Percentiles rank a stretch among this genome's conserved stretches.
These are phyloP conservation scores for Ariopsis seemanni DNA, from an alignment of 2,113 vertebrate species.

Conservation along the genomic window DNA sequence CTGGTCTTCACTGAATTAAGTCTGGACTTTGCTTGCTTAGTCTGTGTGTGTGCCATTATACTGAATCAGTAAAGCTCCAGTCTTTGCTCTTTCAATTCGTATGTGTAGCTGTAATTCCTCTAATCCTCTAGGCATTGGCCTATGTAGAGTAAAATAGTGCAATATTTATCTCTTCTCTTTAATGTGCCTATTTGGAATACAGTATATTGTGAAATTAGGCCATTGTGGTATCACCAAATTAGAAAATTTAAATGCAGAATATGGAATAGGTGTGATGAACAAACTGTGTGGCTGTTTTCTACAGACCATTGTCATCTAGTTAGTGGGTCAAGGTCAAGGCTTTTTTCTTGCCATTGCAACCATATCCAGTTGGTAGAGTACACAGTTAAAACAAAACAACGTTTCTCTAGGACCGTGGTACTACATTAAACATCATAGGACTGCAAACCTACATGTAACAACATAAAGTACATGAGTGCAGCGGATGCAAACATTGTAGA, in stretches of 20 bases:
- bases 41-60: conserved; percentile 6
- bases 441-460: too few relatives aligned
- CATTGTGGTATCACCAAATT: not conserved
- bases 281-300: not conserved
- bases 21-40: not conserved
- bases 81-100: not conserved
- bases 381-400: too few relatives aligned
- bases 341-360: too few relatives aligned
- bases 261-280: not conserved
- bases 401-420: too few relatives aligned
- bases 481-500: too few relatives aligned
- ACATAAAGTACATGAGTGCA: too few relatives aligned
- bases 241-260: not conserved
- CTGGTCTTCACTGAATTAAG: not conserved
- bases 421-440: too few relatives aligned
- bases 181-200: not conserved
- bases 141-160: not conserved
- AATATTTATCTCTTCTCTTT: not conserved
- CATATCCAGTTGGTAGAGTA: too few relatives aligned
- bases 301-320: not conserved
- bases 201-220: not conserved
- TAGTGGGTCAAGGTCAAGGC: not conserved
- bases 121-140: not conserved
- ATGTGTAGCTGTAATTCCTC: not conserved
- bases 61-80: not conserved